phyloP scores from a whole-genome alignment of 2,113 vertebrate species.

The human region DNA sequence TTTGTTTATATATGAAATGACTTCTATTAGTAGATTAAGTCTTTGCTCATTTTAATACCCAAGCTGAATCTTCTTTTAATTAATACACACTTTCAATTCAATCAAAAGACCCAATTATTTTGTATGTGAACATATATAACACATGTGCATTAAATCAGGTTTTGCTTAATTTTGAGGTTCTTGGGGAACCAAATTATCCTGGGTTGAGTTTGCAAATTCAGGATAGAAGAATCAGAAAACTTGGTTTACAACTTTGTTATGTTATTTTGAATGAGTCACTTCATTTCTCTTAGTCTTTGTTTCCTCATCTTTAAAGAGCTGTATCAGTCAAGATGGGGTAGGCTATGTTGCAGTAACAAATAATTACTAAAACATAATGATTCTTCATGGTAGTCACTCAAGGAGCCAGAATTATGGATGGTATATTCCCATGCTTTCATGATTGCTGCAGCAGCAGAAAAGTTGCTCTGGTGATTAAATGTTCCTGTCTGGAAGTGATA shows the following conservation, averaged over 20 bases:
- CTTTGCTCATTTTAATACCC: neutral
- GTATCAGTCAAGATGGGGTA: neutral
- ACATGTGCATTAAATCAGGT: neutral
- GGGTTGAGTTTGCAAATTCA: neutral
- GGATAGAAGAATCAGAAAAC: neutral
- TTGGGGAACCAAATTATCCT: neutral
- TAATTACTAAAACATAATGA: neutral
- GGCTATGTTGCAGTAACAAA: neutral
- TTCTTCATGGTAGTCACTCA: neutral
- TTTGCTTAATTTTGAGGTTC: neutral
- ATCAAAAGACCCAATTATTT: neutral
- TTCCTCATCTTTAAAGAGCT: constrained; percentile 4
- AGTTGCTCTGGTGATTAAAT: neutral
- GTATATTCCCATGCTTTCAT: neutral
- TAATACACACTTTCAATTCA: neutral
- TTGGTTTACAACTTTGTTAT: neutral
- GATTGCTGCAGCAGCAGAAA: neutral
- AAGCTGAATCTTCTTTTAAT: neutral
- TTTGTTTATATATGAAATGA: neutral
- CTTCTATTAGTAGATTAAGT: neutral
- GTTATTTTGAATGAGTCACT: neutral
- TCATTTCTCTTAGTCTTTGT: neutral
- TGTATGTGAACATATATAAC: neutral
- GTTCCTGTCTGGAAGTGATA: neutral
- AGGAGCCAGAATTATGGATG: neutral